phyloP scores from a whole-genome alignment of 2,797 vertebrate species.

The Sebastes trivittatus region DNA sequence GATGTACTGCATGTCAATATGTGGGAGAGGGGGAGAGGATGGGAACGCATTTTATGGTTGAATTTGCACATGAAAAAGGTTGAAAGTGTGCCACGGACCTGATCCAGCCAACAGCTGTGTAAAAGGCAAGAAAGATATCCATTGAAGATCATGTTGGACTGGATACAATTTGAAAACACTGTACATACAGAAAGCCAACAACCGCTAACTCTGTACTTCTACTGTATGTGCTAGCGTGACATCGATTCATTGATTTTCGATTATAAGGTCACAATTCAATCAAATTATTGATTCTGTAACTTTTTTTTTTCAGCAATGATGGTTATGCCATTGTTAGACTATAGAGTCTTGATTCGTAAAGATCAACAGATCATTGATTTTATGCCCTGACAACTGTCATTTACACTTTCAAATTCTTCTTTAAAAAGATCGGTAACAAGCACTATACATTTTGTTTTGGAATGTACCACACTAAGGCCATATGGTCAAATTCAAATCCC shows the following conservation, averaged over 20 bases:
- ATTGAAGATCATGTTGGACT: neutral
- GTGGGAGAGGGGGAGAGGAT: neutral
- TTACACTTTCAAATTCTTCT: too few relatives aligned
- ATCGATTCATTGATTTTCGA: neutral
- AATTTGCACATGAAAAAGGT: slow-evolving; percentile 28
- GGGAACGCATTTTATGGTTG: neutral
- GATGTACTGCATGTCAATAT: slow-evolving; percentile 13
- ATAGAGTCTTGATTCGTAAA: too few relatives aligned
- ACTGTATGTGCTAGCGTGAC: neutral
- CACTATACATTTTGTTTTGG: too few relatives aligned
- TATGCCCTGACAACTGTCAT: too few relatives aligned
- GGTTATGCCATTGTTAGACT: too few relatives aligned
- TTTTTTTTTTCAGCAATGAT: too few relatives aligned
- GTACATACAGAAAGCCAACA: neutral
- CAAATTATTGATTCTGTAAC: too few relatives aligned
- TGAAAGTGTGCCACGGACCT: neutral
- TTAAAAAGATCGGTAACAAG: too few relatives aligned
- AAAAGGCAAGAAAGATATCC: neutral
- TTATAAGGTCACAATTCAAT: too few relatives aligned
- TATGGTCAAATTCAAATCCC: too few relatives aligned
- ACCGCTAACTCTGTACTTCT: neutral
- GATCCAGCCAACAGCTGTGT: neutral
- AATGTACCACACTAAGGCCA: too few relatives aligned
- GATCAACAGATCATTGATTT: too few relatives aligned
- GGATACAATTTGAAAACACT: neutral